Evolutionary conservation across 30 jellyfish, hydroid and myxozoan genomes (phyloP), one percentile per base, ranked within the genome.

Genomic region (Phacellophora camtschatica): DNA sequence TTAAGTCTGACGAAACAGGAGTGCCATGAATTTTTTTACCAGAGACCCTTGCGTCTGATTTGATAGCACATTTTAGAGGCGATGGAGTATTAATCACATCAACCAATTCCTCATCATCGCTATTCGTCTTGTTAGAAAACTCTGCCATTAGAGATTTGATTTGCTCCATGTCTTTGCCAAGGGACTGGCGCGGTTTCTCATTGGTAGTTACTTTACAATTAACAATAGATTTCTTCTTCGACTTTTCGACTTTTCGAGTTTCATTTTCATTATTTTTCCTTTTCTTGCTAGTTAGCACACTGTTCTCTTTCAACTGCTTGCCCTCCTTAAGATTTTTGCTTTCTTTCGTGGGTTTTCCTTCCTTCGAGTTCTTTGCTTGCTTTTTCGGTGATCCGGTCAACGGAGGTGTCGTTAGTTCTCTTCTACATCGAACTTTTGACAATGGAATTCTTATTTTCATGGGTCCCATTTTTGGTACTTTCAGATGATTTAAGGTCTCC

Each of bases 61-160:
- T 74, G 12, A 33, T 8, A 5, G 68, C 29, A 16, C 54, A 1
- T 20, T 74, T 74, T 3, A 62, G 27, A 4, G 90, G 90, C 30
- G 90, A 78, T n/a, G 82, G 90, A 5, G 90, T 78, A 11, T 82
- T 56, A 24, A 78, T 68, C 22, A 78, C 82, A 49, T 78, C 90
- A 43, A 63, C 66, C 10, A 34, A 43, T 49, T 78, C 90, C 41
- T 78, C 90, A 31, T 43, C 74, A 15, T 78, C 90, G 70, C 82
- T 78, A 20, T 82, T 42, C 34, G 51, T 29, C 28, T 78, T 62
- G 36, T 50, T 71, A 25, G 74, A 25, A 4, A 68, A 25, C 28
- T 78, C 90, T n/a, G 82, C 70, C 90, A 78, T 78, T 23, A 78
- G 48, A 13, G 73, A 59, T 51, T 78, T 78, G 30, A 78, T 78